Base-by-base conservation (phyloP, 2,888 invertebrate species). In the Coecobrya sp. region DNA sequence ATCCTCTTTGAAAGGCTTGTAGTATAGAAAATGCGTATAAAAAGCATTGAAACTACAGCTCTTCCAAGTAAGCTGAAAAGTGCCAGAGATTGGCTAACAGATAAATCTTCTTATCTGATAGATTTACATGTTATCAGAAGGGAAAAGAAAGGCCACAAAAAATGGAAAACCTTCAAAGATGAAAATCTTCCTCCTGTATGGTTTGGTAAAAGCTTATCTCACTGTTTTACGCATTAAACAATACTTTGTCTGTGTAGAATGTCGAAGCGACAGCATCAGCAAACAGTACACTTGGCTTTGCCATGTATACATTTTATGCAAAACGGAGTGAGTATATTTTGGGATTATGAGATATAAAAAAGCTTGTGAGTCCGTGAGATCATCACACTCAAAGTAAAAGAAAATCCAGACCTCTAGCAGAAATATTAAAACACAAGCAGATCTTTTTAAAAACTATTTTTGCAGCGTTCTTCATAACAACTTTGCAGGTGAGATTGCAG, bases 51-150 rank as follows among this genome's bases (percentile, higher is more conserved):
- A 13, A 13, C 49, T 49, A 11, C 49, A 1, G 49, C 49, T 49
- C 49, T 10, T 49, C 59, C 13, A 22, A 22, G 16, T 19, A 45
- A 8, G 45, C 25, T 55, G 30, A 62, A 87, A 87, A 65, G 52
- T 89, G 89, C 89, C 89, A 89, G 70, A 89, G 89, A 89, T 82
- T 82, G 82, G 82, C 89, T 70, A 82, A 22, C 68, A 82, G 82
- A 89, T 89, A 89, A 89, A 88, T 65, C 76, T 25, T 88, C 49
- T 81, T 65, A 81, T 88, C 68, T 86, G 55, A 76, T 86, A 73
- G 86, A 86, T 86, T 73, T 76, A 76, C 76, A 76, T 52, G 59
- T 11, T 59, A 22, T 82, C 36, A 82, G 25, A 59, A 30, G 11
- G 36, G 59, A 52, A 79, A 30, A 49, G 52, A 79, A 30, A 49